Base-by-base conservation (phyloP, 2,797 vertebrate genomes). In the Notoglanidium macrostoma region DNA sequence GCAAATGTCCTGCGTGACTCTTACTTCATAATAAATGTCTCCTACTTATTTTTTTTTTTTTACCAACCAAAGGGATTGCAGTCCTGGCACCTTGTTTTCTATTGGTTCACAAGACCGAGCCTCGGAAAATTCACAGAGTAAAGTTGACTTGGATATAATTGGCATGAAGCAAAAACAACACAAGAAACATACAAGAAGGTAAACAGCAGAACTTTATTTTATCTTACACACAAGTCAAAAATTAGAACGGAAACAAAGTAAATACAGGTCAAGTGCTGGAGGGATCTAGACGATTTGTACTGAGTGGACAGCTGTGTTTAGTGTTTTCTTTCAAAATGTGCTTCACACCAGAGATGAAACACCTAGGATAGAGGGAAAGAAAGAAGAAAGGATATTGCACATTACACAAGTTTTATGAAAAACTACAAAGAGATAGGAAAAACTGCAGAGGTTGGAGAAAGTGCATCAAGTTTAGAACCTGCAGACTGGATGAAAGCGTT, bases 311-410 rank as follows among this genome's bases (percentile, higher is more conserved):
- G 57, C 54, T 74, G 51, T 87, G 72, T 88, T 59, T 78, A 40
- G 88, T 84, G 84, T 70, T n/a, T 72, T 74, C 54, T 55, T 29
- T 84, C 2, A 90, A 74, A 67, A 61, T 57, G 83, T 54, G 83
- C n/a, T 9, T 95, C 85, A 95, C 68, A 96, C 92, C 89, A 96
- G 91, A 68, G 95, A 94, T 5, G 93, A 89, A 72, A 95, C 92
- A 90, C 94, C 95, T 96, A 57, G 49, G 92, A 86, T 21, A 10
- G 76, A 10, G 57, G 2, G 51, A 83, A 90, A 4, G 81, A 17
- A 87, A 35, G 35, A 63, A 46, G 46, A 5, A 5, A 61, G 9
- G 26, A n/a, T 54, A 35, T 57, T n/a, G 72, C 23, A 84, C 12
- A 11, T 32, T 51, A 21, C 21, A 0, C 10, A 29, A n/a, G 44